phyloP scores from a whole-genome alignment of 1,140 invertebrate species.

The Zaprionus capensis region DNA sequence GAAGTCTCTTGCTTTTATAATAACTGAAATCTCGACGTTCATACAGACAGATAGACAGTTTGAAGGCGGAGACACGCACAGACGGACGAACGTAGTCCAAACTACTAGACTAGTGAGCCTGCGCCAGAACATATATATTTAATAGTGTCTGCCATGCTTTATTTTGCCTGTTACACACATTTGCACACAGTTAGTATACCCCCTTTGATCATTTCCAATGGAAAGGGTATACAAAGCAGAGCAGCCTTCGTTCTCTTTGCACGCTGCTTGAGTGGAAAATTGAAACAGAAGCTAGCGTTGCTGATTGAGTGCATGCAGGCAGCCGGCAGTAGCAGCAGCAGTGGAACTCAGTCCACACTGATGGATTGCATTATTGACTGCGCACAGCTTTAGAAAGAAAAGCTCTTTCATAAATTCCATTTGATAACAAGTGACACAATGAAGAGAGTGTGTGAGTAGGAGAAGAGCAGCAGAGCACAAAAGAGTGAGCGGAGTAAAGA shows the following conservation, averaged over 20 bases:
- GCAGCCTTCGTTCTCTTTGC: slow-evolving; percentile 27
- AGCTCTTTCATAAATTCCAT: neutral
- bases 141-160: no score
- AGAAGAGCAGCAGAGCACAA: neutral
- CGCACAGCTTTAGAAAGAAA: slow-evolving; percentile 7
- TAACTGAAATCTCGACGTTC: no score
- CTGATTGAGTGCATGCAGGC: slow-evolving; percentile 29
- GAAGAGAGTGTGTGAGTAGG: slow-evolving; percentile 2
- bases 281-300: slow-evolving; percentile 53
- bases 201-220: no score
- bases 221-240: neutral
- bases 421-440: slow-evolving; percentile 2
- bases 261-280: slow-evolving; percentile 66
- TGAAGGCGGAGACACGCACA: no score
- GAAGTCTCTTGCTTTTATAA: no score
- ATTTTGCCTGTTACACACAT: no score
- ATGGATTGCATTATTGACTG: slow-evolving; percentile 32
- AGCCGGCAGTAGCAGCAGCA: slow-evolving; percentile 20
- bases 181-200: no score
- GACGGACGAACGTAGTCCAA: no score
- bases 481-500: slow-evolving; percentile 1
- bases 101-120: no score
- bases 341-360: slow-evolving; percentile 36
- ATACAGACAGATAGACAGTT: no score
- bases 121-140: no score